Evolutionary conservation across 2,888 invertebrate species (phyloP), one percentile per base, ranked within the genome.

Genomic region (Galerucella calmariensis): DNA sequence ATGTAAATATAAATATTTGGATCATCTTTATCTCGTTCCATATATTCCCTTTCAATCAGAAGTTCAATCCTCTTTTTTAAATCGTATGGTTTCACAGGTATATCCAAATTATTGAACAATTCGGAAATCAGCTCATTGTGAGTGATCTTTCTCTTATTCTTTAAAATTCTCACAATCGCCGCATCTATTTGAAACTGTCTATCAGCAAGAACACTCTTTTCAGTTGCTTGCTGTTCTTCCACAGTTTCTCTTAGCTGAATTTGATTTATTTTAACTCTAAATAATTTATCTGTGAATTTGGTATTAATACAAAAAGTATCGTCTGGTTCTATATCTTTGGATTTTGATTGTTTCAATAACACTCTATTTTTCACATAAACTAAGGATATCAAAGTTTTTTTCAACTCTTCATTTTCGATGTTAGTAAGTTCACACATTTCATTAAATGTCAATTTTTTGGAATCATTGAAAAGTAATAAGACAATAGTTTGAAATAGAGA

Each of bases 181-280:
- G 99, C 99, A 90, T 99, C 99, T 84, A 99, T 98, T 90, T 99
- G 98, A 89, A 98, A 98, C 88, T 98, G 98, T 61, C 99, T 91
- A 90, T 99, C 99, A 85, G 97, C 97, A 90, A 97, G 96, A 78
- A 99, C 98, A 80, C 97, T 92, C 88, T 98, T 97, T 86, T 98
- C 98, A 0, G 98, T 99, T 78, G 95, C 95, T 85, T 94, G 93
- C 85, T 97, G 95, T 85, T 97, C 97, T 86, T 97, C 96, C 85
- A 93, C 91, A 76, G 93, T 93, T 87, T 94, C 93, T 84, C 92
- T 93, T 89, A 93, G 93, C 93, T 96, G 85, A 2, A 85, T 96
- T 90, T 99, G 98, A 90, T 98, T 99, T 84, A 99, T 98, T 90
- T 97, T 97, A 85, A 99, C 97, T 83, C 98, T 91, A 90, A 95